phyloP scores from a whole-genome alignment of 2,797 vertebrate species.

The Eulemur coronatus region DNA sequence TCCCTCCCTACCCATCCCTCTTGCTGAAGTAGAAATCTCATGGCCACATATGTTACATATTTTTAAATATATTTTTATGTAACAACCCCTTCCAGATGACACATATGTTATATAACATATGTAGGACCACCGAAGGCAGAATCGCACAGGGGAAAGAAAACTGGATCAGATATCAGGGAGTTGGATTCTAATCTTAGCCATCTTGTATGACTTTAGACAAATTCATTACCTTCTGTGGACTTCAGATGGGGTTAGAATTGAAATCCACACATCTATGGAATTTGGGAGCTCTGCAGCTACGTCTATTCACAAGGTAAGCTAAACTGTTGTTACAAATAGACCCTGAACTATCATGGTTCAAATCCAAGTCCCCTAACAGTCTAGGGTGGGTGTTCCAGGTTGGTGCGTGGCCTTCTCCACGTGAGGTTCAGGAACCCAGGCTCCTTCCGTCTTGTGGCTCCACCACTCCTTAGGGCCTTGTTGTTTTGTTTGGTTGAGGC shows the following conservation, averaged over 20 bases:
- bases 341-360: neutral
- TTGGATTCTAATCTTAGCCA: neutral
- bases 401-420: neutral
- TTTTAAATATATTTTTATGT: neutral
- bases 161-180: neutral
- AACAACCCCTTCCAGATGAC: neutral
- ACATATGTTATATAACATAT: neutral
- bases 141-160: neutral
- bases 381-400: neutral
- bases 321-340: neutral
- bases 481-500: neutral
- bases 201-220: neutral
- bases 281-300: neutral
- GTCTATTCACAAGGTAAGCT: neutral
- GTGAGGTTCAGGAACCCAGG: neutral
- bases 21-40: slow-evolving; percentile 12
- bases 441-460: neutral
- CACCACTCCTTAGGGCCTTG: neutral
- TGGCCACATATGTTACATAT: neutral
- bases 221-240: neutral
- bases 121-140: neutral
- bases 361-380: neutral
- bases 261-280: neutral
- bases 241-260: neutral
- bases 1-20: neutral